These are phyloP conservation scores for Xerus rutilus DNA, from an alignment of 2,797 vertebrate species.

Conservation along the genomic window DNA sequence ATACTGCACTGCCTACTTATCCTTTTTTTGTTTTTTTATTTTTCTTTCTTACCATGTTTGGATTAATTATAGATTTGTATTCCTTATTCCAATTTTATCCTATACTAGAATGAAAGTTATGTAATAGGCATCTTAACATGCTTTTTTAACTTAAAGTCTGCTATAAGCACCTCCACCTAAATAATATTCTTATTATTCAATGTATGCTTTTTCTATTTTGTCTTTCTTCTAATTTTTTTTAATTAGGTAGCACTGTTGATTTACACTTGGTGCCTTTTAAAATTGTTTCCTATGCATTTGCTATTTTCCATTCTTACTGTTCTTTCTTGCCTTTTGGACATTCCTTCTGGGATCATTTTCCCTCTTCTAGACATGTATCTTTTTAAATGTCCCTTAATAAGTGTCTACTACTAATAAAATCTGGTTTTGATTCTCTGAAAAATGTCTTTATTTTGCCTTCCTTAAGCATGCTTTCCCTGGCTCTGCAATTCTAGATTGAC, in stretches of 20 bases:
- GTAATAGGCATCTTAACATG: background rate
- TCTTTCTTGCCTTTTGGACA: background rate
- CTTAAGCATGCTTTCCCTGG: background rate
- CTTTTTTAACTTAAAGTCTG: constrained; percentile 28
- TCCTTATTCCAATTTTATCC: background rate
- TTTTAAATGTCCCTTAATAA: background rate
- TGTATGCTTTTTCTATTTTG: background rate
- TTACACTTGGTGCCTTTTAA: background rate
- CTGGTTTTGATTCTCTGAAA: background rate
- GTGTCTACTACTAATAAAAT: background rate
- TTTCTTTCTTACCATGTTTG: background rate
- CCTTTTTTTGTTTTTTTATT: background rate
- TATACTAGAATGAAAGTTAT: background rate
- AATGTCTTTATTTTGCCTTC: constrained; percentile 13
- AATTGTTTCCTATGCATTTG: background rate
- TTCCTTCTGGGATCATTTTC: constrained; percentile 6
- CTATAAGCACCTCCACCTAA: background rate
- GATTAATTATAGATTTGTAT: background rate
- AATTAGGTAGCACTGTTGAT: background rate
- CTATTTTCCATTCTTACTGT: background rate
- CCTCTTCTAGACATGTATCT: constrained; percentile 15
- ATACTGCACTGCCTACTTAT: background rate
- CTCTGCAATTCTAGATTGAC: background rate
- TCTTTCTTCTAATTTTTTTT: background rate
- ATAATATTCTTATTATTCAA: background rate